Evolutionary conservation across 2,797 vertebrate genomes (phyloP).

Genomic region (Anguilla obscura): DNA sequence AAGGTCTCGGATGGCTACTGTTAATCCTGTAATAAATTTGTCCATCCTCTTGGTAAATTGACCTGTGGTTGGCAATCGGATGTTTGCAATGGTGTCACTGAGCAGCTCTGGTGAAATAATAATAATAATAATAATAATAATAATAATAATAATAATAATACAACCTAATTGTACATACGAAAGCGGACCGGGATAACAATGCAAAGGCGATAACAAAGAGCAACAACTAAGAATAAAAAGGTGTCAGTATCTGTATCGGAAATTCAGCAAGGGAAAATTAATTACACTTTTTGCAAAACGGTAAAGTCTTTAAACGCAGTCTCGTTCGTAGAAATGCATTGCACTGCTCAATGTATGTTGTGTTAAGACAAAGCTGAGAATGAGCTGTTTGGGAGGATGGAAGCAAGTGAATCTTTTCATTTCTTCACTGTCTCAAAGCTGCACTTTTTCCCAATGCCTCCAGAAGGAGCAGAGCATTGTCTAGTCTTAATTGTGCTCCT

Average conservation of each 20-base stretch:
- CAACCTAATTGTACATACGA: neutral
- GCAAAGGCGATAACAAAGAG: neutral
- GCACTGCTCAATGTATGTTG: neutral
- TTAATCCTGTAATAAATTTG: slow-evolving; percentile 2
- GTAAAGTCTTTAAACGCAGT: neutral
- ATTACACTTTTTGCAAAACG: neutral
- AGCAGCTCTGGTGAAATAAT: neutral
- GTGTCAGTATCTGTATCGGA: neutral
- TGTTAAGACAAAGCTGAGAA: neutral
- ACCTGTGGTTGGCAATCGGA: neutral
- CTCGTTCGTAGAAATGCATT: neutral
- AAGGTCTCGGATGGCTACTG: neutral
- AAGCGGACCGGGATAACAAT: neutral
- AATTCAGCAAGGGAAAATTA: neutral
- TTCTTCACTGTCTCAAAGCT: neutral
- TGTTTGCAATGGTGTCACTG: slow-evolving; percentile 2
- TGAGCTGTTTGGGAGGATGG: neutral
- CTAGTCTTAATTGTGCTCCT: slow-evolving; percentile 6
- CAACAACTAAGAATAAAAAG: neutral
- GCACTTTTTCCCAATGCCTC: neutral
- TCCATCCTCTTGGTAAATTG: neutral
- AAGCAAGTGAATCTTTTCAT: neutral
- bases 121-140: slow-evolving; percentile 2
- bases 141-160: neutral
- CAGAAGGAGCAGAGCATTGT: neutral